Evolutionary conservation across 1,140 invertebrate genomes (phyloP).

Genomic region (Drosophila micromelanica): DNA sequence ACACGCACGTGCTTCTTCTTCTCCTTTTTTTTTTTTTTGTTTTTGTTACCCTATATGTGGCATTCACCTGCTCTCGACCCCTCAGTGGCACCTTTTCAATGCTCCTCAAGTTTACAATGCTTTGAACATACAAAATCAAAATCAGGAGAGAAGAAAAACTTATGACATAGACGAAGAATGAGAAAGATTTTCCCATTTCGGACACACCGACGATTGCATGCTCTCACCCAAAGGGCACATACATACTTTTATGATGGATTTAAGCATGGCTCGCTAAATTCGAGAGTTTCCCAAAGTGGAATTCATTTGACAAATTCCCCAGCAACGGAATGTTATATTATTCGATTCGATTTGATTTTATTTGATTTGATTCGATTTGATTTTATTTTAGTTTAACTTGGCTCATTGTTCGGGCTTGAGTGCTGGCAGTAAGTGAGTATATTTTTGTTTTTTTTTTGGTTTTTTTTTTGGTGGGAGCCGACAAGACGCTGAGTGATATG

Average conservation of each 20-base stretch:
- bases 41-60: not conserved
- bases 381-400: slow-evolving; percentile 4
- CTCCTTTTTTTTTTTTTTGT: too few relatives aligned
- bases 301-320: not conserved
- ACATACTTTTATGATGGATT: not conserved
- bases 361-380: not conserved
- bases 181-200: slow-evolving; percentile 3
- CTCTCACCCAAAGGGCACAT: not conserved
- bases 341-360: slow-evolving; percentile 2
- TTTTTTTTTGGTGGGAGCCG: slow-evolving; percentile 29
- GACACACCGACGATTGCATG: slow-evolving; percentile 12
- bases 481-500: slow-evolving; percentile 70
- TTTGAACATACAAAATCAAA: too few relatives aligned
- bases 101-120: too few relatives aligned
- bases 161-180: slow-evolving; percentile 17
- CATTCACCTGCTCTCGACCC: too few relatives aligned
- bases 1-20: slow-evolving; percentile 4
- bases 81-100: too few relatives aligned
- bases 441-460: slow-evolving; percentile 5
- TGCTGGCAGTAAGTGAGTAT: slow-evolving; percentile 7
- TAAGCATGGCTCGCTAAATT: not conserved
- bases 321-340: slow-evolving; percentile 4
- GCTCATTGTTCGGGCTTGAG: not conserved
- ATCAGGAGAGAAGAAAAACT: not conserved
- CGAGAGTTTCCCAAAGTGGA: not conserved